Base-by-base conservation (phyloP, 2,113 vertebrate species). In the Tachysurus fulvidraco region DNA sequence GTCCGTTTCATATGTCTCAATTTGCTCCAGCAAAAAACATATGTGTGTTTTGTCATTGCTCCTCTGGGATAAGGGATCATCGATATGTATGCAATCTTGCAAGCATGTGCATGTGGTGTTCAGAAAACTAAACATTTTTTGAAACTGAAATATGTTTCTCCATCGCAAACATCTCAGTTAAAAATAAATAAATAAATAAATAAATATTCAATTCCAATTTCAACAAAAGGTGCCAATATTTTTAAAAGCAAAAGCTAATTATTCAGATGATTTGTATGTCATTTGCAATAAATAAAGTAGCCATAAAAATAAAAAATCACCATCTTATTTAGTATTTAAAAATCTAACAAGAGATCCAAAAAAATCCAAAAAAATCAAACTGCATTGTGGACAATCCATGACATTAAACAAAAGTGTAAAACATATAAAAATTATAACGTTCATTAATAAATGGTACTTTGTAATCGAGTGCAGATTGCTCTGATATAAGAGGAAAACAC, bases 1-100 rank as follows among this genome's bases (percentile, higher is more conserved):
- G 71, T 28, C 28, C 12, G 19, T 54, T 77, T 74, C 65, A 60
- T 76, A 87, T 64, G 59, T 78, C 86, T 83, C 81, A 64, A 83
- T 77, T 83, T 83, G 67, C n/a, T 65, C 44, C 30, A 21, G 80
- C 46, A 30, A 77, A 57, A 36, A 71, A 86, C 41, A 52, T 71
- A 54, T 64, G 73, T 87, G 81, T 62, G 81, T 64, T 60, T 67
- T 74, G 23, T 76, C 65, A 83, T 73, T 62, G 65, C 55, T 73
- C 78, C 67, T 50, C 13, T 50, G 54, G 85, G 78, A 86, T 36
- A 76, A 83, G 28, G 69, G 55, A 83, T 83, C 25, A 54, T 82
- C 85, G 62, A 41, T n/a, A 74, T 36, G 64, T 54, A 74, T 46
- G 79, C 23, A 74, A 69, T 25, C 5, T 7, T 65, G 57, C 44